Evolutionary conservation across 64 coral and sea anemone genomes (phyloP), one percentile per base, ranked within the genome.

Genomic region (Montipora efflorescens): DNA sequence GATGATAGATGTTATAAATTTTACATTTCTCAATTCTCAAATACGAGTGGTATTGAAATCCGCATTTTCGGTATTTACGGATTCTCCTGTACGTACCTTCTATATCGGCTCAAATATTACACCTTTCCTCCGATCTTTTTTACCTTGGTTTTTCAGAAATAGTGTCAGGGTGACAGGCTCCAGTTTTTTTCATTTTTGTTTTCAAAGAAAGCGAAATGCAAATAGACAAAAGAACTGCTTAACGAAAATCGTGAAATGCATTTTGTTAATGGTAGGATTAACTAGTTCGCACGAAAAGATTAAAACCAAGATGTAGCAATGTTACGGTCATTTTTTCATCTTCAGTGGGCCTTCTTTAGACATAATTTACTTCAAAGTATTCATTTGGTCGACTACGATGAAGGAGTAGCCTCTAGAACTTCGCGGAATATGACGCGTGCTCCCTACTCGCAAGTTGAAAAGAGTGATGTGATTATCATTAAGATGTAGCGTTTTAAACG

Each of bases 1-100:
- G 66, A 71, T 71, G 82, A 71, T 71, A 71, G 62, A 72, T 86
- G 64, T 16, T 50, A 69, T 69, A 71, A 86, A 71, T 71, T 49
- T 50, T 48, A 47, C 28, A 69, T 20, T 67, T 83, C 43, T 67
- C 18, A 49, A 86, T 50, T 64, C 64, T 71, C 44, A 69, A 43
- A 82, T 19, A 61, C 18, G 68, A 71, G 68, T 20, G 68, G 61
- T 14, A 64, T 55, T 55, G 6, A 55, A 55, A 55, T 55, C 5
- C 3, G 52, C 52, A 55, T 36, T 36, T 36, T 36, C 36, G 36
- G 10, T 7, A 55, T 10, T 55, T 7, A 55, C 10, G 10, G 52
- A 55, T 64, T 14, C 9, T 64, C 19, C 61, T 64, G 61, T 64
- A 64, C 61, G 61, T 64, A 71, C 68, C 68, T 71, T 71, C 20